Evolutionary conservation across 2,888 invertebrate species (phyloP).

Genomic region (Caenorhabditis japonica): DNA sequence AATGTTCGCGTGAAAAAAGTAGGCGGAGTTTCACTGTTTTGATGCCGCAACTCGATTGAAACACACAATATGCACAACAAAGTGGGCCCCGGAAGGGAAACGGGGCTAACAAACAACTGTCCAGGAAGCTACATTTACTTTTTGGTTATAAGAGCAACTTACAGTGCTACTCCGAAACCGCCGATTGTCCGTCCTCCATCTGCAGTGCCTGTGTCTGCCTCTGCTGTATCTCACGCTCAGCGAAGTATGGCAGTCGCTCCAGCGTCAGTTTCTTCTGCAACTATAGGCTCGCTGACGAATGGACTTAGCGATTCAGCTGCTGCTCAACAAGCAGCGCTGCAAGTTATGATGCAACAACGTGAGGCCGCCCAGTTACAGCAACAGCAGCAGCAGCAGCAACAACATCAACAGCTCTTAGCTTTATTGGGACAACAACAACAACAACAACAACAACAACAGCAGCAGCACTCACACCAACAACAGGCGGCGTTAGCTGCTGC

Average conservation of each 20-base stretch:
- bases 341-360: conserved; percentile 12
- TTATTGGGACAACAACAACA: conserved; percentile 42
- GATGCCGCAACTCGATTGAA: too few species aligned
- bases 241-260: not conserved
- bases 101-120: too few species aligned
- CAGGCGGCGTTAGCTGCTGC: conserved; percentile 3
- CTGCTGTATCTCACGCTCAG: conserved; percentile 13
- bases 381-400: conserved; percentile 16
- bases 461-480: conserved; percentile 34
- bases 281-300: conserved; percentile 32
- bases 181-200: conserved; percentile 26
- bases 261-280: not conserved
- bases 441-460: conserved; percentile 28
- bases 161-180: conserved; percentile 49
- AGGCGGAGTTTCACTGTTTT: too few species aligned
- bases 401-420: conserved; percentile 17
- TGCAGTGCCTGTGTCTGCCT: not conserved
- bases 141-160: not conserved
- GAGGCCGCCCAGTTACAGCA: conserved; percentile 6
- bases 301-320: conserved; percentile 39
- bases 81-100: too few species aligned
- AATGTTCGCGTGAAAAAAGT: too few species aligned
- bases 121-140: too few species aligned
- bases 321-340: conserved; percentile 26
- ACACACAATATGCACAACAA: too few species aligned